These are phyloP conservation scores for Drosophila austrosaltans DNA, from an alignment of 2,888 invertebrate genomes.

Conservation along the genomic window DNA sequence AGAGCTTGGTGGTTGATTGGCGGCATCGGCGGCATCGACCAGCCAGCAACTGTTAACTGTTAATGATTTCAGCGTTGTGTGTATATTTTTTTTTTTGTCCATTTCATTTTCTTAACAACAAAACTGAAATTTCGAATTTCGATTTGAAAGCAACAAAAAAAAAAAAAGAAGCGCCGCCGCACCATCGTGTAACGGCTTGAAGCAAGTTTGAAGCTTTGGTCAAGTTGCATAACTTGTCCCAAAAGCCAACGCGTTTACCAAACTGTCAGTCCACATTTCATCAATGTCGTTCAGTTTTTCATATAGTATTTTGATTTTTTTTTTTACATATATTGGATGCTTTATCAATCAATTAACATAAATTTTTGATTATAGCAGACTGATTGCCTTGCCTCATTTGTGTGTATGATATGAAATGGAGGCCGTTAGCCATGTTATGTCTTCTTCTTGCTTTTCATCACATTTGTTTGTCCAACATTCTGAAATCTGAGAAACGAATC, in stretches of 20 bases:
- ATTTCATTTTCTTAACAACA: constrained; percentile 46
- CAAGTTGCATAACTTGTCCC: constrained; percentile 57
- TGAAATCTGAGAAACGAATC: constrained; percentile 15
- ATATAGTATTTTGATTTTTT: constrained; percentile 20
- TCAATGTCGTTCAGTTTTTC: constrained; percentile 58
- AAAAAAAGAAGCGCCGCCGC: constrained; percentile 66
- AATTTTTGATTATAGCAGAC: constrained; percentile 32
- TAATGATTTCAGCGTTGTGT: constrained; percentile 65
- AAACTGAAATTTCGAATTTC: constrained; percentile 58
- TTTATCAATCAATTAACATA: constrained; percentile 50
- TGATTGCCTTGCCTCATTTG: constrained; percentile 49
- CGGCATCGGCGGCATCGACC: constrained; percentile 46
- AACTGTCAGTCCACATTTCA: constrained; percentile 62
- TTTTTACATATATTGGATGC: constrained; percentile 29
- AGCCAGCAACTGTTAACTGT: constrained; percentile 66
- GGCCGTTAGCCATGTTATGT: constrained; percentile 3
- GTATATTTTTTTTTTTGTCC: neutral
- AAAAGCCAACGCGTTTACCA: constrained; percentile 21
- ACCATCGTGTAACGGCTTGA: constrained; percentile 42
- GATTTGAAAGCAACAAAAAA: constrained; percentile 72
- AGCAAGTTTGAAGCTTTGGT: constrained; percentile 50
- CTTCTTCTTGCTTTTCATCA: constrained; percentile 29
- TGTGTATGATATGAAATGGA: constrained; percentile 19
- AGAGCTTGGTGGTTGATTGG: constrained; percentile 52
- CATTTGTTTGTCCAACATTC: constrained; percentile 39